Evolutionary conservation across 1,140 invertebrate genomes (phyloP).

Genomic region (Patella vulgata): DNA sequence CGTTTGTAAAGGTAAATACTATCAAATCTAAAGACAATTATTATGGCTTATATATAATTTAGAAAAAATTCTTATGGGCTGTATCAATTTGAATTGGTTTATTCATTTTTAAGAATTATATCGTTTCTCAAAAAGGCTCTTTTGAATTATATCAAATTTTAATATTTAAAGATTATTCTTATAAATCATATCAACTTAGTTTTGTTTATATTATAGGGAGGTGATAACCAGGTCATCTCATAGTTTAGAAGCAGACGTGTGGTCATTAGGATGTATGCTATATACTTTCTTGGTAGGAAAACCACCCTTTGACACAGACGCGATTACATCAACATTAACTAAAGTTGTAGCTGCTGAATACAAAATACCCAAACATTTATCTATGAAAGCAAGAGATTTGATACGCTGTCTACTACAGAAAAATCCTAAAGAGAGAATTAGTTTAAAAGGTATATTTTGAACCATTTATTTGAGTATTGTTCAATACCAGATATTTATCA

Average conservation of each 20-base stretch:
- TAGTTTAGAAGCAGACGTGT: constrained; percentile 94
- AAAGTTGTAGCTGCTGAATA: constrained; percentile 86
- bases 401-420: constrained; percentile 85
- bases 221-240: constrained; percentile 89
- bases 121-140: neutral
- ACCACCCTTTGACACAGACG: constrained; percentile 88
- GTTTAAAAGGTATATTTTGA: constrained; percentile 74
- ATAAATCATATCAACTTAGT: too few relatives aligned
- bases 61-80: too few relatives aligned
- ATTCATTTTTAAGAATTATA: neutral
- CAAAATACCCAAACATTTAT: constrained; percentile 80
- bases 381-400: constrained; percentile 84
- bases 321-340: constrained; percentile 87
- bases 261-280: constrained; percentile 93
- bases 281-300: constrained; percentile 91
- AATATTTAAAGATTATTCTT: too few relatives aligned
- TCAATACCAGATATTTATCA: too few relatives aligned
- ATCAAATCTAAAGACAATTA: too few relatives aligned
- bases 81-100: too few relatives aligned
- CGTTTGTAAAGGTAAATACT: too few relatives aligned
- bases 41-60: too few relatives aligned
- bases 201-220: constrained; percentile 67
- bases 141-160: too few relatives aligned
- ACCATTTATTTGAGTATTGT: too few relatives aligned
- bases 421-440: constrained; percentile 85